Conservation (phyloP, 2,113 vertebrate genomes). For the Acrocephalus kingi region DNA sequence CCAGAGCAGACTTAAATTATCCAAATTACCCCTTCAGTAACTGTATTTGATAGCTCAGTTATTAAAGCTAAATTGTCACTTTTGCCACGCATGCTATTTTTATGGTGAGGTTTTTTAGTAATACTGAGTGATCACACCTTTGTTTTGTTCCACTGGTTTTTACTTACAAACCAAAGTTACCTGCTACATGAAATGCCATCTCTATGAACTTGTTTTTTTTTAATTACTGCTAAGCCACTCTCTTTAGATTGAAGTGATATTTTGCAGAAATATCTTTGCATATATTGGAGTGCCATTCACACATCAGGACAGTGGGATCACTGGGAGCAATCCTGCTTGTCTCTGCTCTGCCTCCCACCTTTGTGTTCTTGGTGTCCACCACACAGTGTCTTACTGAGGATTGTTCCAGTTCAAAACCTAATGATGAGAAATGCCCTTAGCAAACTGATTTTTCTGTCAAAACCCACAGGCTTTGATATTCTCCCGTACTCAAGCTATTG, state of each 20-base stretch:
- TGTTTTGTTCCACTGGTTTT: not conserved
- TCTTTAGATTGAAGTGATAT: not conserved
- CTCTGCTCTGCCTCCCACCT: not conserved
- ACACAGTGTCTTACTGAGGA: not conserved
- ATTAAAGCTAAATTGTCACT: constrained; percentile 41
- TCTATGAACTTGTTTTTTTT: not conserved
- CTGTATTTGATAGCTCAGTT: constrained; percentile 41
- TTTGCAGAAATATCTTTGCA: not conserved
- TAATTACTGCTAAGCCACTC: not conserved
- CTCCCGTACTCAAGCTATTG: not conserved
- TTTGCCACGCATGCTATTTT: constrained; percentile 31
- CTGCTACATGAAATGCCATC: not conserved
- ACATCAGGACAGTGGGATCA: not conserved
- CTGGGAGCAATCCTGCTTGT: not conserved
- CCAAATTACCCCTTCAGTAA: constrained; percentile 28
- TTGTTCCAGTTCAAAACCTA: not conserved
- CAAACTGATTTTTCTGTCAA: not conserved
- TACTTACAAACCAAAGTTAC: not conserved
- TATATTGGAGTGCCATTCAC: not conserved
- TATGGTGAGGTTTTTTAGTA: not conserved
- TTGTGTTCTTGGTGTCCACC: not conserved
- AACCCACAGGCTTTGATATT: not conserved
- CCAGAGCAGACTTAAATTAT: constrained; percentile 44
- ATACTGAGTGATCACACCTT: not conserved
- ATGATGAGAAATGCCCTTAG: not conserved